Base-by-base conservation (phyloP, 2,113 vertebrate genomes). In the Microtus richardsoni region DNA sequence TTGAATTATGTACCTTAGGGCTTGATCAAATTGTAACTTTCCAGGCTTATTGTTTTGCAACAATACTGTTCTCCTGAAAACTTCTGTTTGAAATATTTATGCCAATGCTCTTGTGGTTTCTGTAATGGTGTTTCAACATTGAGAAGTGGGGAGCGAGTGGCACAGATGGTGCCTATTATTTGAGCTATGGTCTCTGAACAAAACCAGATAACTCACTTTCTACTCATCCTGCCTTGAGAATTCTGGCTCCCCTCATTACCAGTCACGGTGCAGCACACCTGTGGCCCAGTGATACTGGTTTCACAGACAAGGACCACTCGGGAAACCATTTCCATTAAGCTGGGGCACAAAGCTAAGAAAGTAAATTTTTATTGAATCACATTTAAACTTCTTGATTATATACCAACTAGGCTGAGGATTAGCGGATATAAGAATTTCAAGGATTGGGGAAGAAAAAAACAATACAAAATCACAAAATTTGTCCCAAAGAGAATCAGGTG, bases 21-120 rank as follows among this genome's bases (percentile, higher is more conserved):
- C 66, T 94, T 90, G 91, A 96, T 95, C 44, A 93, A 84, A 97
- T 64, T 66, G 41, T 13, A 77, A 92, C 44, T 94, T 92, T 91
- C 52, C 85, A 66, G 70, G 22, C 58, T 52, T 68, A 74, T 71
- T 91, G 24, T 78, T 90, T 93, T 75, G 52, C 58, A 52, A 47
- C n/a, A 78, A 7, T 49, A 39, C 82, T 54, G 64, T 39, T 89
- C 85, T 82, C 41, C 44, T 54, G 30, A 24, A 77, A 94, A 88
- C 58, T 86, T 95, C 89, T 73, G 0, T 84, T 91, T 68, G 91
- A 97, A 97, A 89, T 91, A 94, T 68, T 97, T 95, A 95, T 94
- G 36, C 75, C 84, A 36, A 16, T 30, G 11, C 88, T 93, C 90
- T 75, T 4, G 64, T 54, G 89, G 58, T 52, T 93, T 93, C 30